Evolutionary conservation across 2,888 invertebrate genomes (phyloP).

Genomic region (Hedya salicella): DNA sequence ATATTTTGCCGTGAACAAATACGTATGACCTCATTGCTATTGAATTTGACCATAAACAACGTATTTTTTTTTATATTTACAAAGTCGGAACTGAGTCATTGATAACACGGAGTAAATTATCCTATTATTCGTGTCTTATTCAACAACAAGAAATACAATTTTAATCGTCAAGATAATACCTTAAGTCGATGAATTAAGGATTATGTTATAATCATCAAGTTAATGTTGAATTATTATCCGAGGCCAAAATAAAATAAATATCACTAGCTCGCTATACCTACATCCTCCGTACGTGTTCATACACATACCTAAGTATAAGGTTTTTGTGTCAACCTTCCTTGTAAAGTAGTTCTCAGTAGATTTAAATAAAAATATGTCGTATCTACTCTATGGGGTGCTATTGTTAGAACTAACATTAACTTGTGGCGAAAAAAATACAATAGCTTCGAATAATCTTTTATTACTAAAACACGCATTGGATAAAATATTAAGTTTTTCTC

Average conservation of each 20-base stretch:
- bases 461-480: not conserved
- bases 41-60: constrained; percentile 58
- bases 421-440: no score
- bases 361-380: not conserved
- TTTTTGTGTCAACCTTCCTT: constrained; percentile 5
- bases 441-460: no score
- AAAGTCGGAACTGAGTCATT: constrained; percentile 32
- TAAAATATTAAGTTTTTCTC: not conserved
- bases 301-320: not conserved
- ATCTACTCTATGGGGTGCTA: not conserved
- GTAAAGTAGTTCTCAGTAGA: constrained; percentile 2
- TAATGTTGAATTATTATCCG: constrained; percentile 8
- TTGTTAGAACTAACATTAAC: not conserved
- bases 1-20: constrained; percentile 46
- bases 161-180: not conserved
- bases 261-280: constrained; percentile 1
- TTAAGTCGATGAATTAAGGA: constrained; percentile 3
- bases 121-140: constrained; percentile 13
- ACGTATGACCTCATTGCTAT: constrained; percentile 61
- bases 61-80: constrained; percentile 55
- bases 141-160: constrained; percentile 9
- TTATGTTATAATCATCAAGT: not conserved
- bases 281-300: constrained; percentile 14
- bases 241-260: constrained; percentile 21
- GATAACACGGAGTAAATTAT: constrained; percentile 28